Conservation (phyloP, 1,140 invertebrate genomes). For the Eriosoma lanigerum region DNA sequence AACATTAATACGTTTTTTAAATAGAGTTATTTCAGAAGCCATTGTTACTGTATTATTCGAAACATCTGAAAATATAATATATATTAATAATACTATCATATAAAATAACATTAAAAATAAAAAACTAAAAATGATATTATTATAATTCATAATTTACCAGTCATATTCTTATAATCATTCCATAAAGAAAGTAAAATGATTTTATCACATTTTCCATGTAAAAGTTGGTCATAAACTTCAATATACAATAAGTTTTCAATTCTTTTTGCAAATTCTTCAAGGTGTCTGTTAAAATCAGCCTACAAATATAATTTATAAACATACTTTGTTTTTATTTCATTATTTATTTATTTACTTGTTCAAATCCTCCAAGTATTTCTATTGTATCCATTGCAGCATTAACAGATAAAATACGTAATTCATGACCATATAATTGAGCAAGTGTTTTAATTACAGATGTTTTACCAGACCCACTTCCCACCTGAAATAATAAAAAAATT, state of each 20-base stretch:
- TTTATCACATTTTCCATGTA: not conserved
- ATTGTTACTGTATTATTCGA: slow-evolving; percentile 22
- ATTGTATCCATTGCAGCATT: slow-evolving; percentile 94
- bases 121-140: not conserved
- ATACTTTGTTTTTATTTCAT: not conserved
- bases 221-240: not conserved
- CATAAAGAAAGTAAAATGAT: slow-evolving; percentile 21
- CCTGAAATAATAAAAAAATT: slow-evolving; percentile 72
- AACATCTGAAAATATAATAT: not conserved
- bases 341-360: slow-evolving; percentile 74
- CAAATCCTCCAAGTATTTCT: slow-evolving; percentile 92
- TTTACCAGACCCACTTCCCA: slow-evolving; percentile 83
- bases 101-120: not conserved
- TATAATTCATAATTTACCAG: slow-evolving; percentile 6
- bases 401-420: slow-evolving; percentile 77
- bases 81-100: not conserved
- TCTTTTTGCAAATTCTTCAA: slow-evolving; percentile 44
- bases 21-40: slow-evolving; percentile 46
- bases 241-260: slow-evolving; percentile 15
- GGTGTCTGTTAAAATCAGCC: slow-evolving; percentile 51
- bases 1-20: slow-evolving; percentile 38
- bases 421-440: slow-evolving; percentile 72
- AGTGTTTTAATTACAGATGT: slow-evolving; percentile 76
- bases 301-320: not conserved
- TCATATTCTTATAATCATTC: slow-evolving; percentile 51